A percentile compares a stretch with the other conserved stretches of the same genome.
These are phyloP conservation scores for Trileptium ribeirensis DNA, from an alignment of 2,888 invertebrate species.

Conservation along the genomic window DNA sequence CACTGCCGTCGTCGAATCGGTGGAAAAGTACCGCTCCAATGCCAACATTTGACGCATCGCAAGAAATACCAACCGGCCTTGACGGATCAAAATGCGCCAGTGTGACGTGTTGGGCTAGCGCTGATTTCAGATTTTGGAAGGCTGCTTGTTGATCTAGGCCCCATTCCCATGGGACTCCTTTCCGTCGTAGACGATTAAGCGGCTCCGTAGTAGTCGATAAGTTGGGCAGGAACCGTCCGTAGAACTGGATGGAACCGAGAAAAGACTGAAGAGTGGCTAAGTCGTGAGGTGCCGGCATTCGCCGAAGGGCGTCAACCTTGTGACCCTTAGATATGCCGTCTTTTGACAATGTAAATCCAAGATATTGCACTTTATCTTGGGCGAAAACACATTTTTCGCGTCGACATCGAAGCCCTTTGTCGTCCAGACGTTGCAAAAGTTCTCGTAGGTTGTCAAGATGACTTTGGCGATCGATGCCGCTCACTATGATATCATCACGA, in stretches of 20 bases:
- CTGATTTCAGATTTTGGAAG: not conserved
- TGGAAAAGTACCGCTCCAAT: constrained; percentile 28
- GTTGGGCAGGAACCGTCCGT: not conserved
- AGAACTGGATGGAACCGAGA: constrained; percentile 2
- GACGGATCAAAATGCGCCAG: not conserved
- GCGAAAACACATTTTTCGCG: constrained; percentile 23
- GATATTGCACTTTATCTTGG: not conserved
- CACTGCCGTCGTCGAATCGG: constrained; percentile 25
- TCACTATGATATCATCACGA: constrained; percentile 16
- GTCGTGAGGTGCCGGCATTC: constrained; percentile 9
- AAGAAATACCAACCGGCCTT: not conserved
- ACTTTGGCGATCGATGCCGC: not conserved
- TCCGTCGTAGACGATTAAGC: not conserved
- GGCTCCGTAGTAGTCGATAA: not conserved
- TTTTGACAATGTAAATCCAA: constrained; percentile 18
- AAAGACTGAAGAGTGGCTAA: not conserved
- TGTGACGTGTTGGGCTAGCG: not conserved
- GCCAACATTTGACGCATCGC: constrained; percentile 21
- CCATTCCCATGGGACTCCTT: not conserved
- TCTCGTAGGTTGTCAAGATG: not conserved
- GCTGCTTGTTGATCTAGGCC: not conserved
- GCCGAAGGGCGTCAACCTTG: constrained; percentile 26
- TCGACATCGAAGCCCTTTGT: constrained; percentile 20
- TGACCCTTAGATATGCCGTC: constrained; percentile 22
- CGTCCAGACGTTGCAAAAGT: constrained; percentile 5